These are phyloP conservation scores for Thalassarche chlororhynchos DNA, from an alignment of 2,113 vertebrate species.

Conservation along the genomic window DNA sequence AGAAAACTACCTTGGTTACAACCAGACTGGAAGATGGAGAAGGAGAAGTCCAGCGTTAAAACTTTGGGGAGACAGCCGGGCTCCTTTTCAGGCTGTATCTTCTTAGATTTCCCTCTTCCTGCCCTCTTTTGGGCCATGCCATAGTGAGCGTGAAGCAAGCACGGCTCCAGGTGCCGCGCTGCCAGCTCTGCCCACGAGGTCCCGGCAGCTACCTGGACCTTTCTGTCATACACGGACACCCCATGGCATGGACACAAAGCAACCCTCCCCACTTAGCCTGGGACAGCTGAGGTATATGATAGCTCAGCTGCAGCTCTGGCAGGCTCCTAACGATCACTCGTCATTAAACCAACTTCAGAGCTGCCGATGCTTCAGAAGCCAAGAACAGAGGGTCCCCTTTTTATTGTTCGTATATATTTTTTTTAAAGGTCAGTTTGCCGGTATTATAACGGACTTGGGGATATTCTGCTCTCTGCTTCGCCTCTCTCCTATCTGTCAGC, in stretches of 20 bases:
- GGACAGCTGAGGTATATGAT: rapidly evolving
- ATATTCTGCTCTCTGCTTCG: not conserved
- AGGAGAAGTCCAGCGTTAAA: not conserved
- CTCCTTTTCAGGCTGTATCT: not conserved
- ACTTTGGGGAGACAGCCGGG: not conserved
- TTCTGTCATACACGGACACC: not conserved
- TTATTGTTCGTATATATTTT: not conserved
- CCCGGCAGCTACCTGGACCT: not conserved
- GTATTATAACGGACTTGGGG: not conserved
- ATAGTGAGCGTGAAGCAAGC: not conserved
- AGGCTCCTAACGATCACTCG: rapidly evolving
- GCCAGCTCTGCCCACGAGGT: not conserved
- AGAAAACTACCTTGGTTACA: not conserved
- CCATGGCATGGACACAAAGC: rapidly evolving
- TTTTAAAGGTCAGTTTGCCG: not conserved
- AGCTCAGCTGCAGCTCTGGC: not conserved
- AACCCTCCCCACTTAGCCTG: rapidly evolving
- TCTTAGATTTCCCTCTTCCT: not conserved
- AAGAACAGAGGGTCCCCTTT: not conserved
- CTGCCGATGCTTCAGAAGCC: not conserved
- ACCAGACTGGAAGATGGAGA: not conserved
- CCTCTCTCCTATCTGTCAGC: not conserved
- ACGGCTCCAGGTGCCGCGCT: rapidly evolving
- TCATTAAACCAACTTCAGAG: not conserved
- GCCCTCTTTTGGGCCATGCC: not conserved